Conservation (phyloP, 2,113 vertebrate species). For the Hemiscyllium ocellatum region DNA sequence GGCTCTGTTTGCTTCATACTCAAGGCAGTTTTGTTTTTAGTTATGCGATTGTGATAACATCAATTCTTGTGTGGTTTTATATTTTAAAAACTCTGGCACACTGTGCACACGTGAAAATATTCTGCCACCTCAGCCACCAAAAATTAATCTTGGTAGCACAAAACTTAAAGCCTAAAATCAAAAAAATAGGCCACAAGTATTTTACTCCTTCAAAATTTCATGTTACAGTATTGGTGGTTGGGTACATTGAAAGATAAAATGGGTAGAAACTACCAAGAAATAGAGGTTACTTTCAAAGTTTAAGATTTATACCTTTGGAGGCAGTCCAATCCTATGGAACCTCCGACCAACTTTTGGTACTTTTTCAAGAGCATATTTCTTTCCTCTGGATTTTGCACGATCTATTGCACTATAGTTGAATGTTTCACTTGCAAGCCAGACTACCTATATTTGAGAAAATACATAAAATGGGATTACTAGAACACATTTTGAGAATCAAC, state of each 20-base stretch:
- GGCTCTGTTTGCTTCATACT: neutral
- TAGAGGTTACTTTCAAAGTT: slow-evolving; percentile 25
- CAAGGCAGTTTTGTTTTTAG: neutral
- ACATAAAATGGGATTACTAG: neutral
- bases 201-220: neutral
- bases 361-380: slow-evolving; percentile 94
- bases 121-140: neutral
- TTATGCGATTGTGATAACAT: neutral
- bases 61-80: neutral
- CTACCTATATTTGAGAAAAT: slow-evolving; percentile 63
- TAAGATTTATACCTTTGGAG: slow-evolving; percentile 78
- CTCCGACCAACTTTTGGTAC: slow-evolving; percentile 91
- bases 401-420: slow-evolving; percentile 95
- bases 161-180: neutral
- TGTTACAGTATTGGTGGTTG: neutral
- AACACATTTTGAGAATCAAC: neutral
- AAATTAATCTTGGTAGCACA: neutral
- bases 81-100: neutral
- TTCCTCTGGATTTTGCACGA: slow-evolving; percentile 90
- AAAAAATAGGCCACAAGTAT: neutral
- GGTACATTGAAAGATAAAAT: neutral
- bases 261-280: neutral
- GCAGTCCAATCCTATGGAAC: slow-evolving; percentile 91
- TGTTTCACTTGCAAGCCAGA: slow-evolving; percentile 86
- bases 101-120: neutral